These are phyloP conservation scores for Eretmocerus hayati DNA, from an alignment of 2,888 invertebrate genomes.

Conservation along the genomic window DNA sequence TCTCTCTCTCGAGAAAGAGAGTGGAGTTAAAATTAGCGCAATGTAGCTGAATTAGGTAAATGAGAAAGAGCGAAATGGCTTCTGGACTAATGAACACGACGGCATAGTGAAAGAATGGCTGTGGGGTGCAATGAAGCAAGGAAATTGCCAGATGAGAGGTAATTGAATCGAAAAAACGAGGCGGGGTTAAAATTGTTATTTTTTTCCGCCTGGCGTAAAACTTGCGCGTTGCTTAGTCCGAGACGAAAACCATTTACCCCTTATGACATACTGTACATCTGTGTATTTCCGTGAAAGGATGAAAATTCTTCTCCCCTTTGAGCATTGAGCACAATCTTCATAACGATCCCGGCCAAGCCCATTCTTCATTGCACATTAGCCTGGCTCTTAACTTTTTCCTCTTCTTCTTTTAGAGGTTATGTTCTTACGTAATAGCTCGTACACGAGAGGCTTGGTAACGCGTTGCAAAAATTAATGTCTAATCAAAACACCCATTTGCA, in stretches of 20 bases:
- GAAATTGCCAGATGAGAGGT: slow-evolving; percentile 13
- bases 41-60: too few species aligned
- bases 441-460: neutral
- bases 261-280: too few species aligned
- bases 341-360: neutral
- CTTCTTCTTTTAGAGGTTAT: neutral
- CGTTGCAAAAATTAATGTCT: neutral
- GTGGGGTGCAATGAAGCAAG: slow-evolving; percentile 18
- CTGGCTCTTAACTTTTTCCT: neutral
- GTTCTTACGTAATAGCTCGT: neutral
- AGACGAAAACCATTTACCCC: too few species aligned
- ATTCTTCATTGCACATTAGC: neutral
- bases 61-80: neutral
- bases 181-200: neutral
- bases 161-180: slow-evolving; percentile 3
- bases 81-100: slow-evolving; percentile 6
- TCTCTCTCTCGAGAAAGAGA: too few species aligned
- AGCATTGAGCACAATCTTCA: too few species aligned
- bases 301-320: too few species aligned
- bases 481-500: too few species aligned
- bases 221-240: too few species aligned
- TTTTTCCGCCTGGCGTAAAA: too few species aligned
- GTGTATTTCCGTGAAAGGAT: too few species aligned
- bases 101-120: too few species aligned
- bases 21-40: too few species aligned